phyloP scores from a whole-genome alignment of 2,797 vertebrate genomes.

The Malacoctenus gilli region DNA sequence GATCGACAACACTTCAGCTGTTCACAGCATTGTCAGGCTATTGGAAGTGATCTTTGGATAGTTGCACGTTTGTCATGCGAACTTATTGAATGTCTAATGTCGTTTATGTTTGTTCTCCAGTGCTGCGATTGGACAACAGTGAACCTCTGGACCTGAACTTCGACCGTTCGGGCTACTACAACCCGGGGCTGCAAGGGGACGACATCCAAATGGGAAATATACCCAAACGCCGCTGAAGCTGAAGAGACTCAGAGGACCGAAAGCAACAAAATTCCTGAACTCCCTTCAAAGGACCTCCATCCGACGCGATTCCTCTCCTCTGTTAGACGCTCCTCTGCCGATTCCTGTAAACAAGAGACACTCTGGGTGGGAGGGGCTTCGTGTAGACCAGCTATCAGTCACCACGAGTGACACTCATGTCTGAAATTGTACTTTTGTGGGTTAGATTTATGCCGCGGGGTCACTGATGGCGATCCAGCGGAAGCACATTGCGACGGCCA shows the following conservation, averaged over 20 bases:
- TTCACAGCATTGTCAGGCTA: too few relatives aligned
- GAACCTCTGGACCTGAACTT: constrained; percentile 81
- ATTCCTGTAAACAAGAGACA: constrained; percentile 36
- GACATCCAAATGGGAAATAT: constrained; percentile 81
- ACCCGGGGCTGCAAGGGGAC: constrained; percentile 76
- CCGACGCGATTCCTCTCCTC: constrained; percentile 1
- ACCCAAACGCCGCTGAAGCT: constrained; percentile 52
- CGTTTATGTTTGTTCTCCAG: constrained; percentile 68
- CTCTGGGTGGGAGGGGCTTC: constrained; percentile 25
- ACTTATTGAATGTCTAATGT: too few relatives aligned
- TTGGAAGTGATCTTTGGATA: too few relatives aligned
- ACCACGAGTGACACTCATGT: constrained; percentile 21
- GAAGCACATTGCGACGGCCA: too few relatives aligned
- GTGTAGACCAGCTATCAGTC: constrained; percentile 21
- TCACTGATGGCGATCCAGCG: too few relatives aligned
- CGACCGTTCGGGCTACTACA: constrained; percentile 80
- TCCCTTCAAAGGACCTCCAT: constrained; percentile 12
- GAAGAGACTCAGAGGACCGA: constrained; percentile 40
- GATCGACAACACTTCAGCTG: too few relatives aligned
- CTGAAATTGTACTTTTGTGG: constrained; percentile 20
- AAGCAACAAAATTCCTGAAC: too few relatives aligned
- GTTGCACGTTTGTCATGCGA: too few relatives aligned
- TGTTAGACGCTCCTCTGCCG: constrained; percentile 9
- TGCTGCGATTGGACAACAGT: constrained; percentile 84
- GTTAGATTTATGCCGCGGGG: constrained; percentile 35